A percentile compares a stretch with the other conserved stretches of the same genome.
phyloP scores from a whole-genome alignment of 23 tunicate species.

The Oikopleura vanhoeffeni region DNA sequence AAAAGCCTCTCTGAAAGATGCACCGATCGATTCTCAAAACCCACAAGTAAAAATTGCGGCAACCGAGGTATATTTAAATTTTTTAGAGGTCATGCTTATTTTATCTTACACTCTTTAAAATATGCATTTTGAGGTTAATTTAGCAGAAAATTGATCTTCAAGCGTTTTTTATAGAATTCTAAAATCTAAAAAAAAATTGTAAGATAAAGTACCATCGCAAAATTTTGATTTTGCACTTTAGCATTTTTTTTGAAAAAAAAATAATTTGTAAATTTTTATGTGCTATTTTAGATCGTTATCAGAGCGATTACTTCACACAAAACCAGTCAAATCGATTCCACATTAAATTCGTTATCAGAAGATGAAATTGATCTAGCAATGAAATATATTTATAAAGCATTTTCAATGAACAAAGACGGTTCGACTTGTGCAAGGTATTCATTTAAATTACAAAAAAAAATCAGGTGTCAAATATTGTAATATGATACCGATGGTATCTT shows the following conservation, averaged over 20 bases:
- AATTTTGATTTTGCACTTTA: no score
- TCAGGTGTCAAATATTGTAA: not conserved
- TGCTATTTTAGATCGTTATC: constrained; percentile 35
- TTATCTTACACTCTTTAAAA: no score
- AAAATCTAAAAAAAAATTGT: no score
- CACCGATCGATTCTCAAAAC: constrained; percentile 40
- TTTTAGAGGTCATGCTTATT: no score
- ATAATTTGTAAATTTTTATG: no score
- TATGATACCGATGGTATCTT: not conserved
- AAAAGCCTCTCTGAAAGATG: constrained; percentile 38
- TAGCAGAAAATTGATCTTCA: no score
- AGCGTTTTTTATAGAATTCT: no score
- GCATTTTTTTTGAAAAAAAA: no score
- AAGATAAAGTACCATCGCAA: no score
- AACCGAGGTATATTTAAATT: not conserved
- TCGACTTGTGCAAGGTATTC: not conserved
- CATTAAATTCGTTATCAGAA: constrained; percentile 26
- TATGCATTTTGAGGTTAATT: no score
- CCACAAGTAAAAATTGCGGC: not conserved
- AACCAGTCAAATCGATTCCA: constrained; percentile 30
- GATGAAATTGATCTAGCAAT: constrained; percentile 44
- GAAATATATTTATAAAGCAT: constrained; percentile 89
- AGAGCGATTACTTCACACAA: constrained; percentile 55
- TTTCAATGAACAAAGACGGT: constrained; percentile 57
- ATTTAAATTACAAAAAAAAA: not conserved